Percentiles rank a stretch among this genome's conserved stretches.
Conservation (phyloP, 2,113 vertebrate species). For the Catharus fuscescens region DNA sequence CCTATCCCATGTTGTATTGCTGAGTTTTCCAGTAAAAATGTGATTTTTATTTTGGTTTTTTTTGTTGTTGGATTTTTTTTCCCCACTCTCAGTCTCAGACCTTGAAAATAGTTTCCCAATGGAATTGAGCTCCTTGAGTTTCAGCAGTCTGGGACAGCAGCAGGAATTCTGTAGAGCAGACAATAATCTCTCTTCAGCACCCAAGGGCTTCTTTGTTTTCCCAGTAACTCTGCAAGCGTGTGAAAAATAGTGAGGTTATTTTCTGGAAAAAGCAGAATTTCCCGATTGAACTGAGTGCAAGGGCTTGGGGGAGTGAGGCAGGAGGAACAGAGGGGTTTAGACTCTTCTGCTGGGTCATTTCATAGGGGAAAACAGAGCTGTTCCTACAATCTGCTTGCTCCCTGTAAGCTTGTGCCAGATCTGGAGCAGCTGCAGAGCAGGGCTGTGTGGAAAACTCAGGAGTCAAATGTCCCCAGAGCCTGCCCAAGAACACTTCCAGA, state of each 20-base stretch:
- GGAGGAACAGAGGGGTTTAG: neutral
- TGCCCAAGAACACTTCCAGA: neutral
- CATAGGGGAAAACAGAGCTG: accelerated
- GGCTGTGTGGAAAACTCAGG: neutral
- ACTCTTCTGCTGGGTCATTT: neutral
- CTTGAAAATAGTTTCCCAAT: neutral
- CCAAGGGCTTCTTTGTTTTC: neutral
- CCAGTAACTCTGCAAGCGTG: neutral
- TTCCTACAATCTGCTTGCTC: neutral
- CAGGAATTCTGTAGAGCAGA: neutral
- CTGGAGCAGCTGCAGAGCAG: neutral
- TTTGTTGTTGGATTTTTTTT: neutral
- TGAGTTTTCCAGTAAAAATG: neutral
- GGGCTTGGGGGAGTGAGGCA: neutral
- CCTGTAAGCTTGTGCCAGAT: neutral
- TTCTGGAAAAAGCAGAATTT: neutral
- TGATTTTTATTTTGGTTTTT: neutral
- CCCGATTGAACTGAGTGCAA: neutral
- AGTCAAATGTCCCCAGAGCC: neutral
- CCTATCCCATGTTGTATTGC: neutral
- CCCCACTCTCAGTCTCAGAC: neutral
- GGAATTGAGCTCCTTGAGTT: neutral
- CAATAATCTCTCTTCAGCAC: neutral
- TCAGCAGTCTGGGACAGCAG: neutral
- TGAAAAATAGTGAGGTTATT: neutral